Evolutionary conservation across 2,113 vertebrate genomes (phyloP).

Genomic region (Neotoma lepida): DNA sequence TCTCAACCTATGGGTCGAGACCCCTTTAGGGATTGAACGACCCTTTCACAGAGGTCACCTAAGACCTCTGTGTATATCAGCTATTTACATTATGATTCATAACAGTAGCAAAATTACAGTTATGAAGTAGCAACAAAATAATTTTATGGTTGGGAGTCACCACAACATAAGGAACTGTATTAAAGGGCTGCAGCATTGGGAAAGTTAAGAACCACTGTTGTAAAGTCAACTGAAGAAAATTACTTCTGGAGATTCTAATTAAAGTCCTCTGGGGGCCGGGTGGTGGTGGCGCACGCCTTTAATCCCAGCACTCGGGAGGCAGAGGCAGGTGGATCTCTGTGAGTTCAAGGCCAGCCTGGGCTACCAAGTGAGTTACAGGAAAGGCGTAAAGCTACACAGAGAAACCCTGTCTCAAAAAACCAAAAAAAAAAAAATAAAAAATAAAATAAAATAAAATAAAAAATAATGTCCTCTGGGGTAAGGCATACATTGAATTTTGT

Average conservation of each 20-base stretch:
- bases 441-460: too few species aligned
- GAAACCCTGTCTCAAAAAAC: too few species aligned
- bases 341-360: too few species aligned
- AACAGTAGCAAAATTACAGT: not conserved
- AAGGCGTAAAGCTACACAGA: too few species aligned
- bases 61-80: fast-evolving
- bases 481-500: not conserved
- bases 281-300: too few species aligned
- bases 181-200: not conserved
- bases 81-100: not conserved
- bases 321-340: too few species aligned
- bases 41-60: not conserved
- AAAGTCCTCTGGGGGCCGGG: slow-evolving; percentile 19
- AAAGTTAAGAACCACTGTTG: not conserved
- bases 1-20: not conserved
- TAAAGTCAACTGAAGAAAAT: slow-evolving; percentile 64
- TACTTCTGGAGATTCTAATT: slow-evolving; percentile 44
- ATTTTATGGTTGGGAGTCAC: not conserved
- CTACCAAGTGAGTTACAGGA: too few species aligned
- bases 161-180: not conserved
- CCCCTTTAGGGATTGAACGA: not conserved
- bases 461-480: not conserved
- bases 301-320: too few species aligned
- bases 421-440: too few species aligned
- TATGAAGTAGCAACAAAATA: not conserved